Conservation (phyloP, 2,888 invertebrate genomes). For the Coenonympha glycerion region DNA sequence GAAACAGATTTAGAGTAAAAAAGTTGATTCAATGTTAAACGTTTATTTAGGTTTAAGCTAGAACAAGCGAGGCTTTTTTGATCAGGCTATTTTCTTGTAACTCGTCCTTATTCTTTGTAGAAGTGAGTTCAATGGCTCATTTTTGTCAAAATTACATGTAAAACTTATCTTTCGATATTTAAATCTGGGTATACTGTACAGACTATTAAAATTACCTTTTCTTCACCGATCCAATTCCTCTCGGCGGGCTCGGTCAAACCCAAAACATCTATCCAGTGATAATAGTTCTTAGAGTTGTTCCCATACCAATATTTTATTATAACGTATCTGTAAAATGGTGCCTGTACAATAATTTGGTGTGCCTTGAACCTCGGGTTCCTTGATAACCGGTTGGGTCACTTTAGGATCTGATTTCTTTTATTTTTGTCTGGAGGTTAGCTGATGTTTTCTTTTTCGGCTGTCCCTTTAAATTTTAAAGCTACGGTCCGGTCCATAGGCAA, state of each 20-base stretch:
- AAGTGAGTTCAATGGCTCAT: too few species aligned
- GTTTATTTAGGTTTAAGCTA: too few species aligned
- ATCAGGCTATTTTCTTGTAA: too few species aligned
- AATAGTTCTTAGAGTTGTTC: slow-evolving; percentile 82
- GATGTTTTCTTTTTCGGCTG: too few species aligned
- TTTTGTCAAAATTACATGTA: too few species aligned
- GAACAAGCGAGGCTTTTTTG: too few species aligned
- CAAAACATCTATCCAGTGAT: slow-evolving; percentile 81
- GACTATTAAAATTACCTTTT: slow-evolving; percentile 58
- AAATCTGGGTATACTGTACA: too few species aligned
- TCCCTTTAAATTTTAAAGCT: too few species aligned
- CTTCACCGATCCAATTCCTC: slow-evolving; percentile 82
- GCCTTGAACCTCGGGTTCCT: neutral
- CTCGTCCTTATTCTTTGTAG: too few species aligned
- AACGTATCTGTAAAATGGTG: slow-evolving; percentile 75
- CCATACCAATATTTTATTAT: slow-evolving; percentile 87
- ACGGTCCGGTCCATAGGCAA: too few species aligned
- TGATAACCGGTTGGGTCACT: neutral
- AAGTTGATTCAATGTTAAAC: too few species aligned
- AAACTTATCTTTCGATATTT: too few species aligned
- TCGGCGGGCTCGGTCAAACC: slow-evolving; percentile 82
- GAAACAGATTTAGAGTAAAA: slow-evolving; percentile 5
- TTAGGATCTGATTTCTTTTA: neutral
- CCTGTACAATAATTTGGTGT: neutral
- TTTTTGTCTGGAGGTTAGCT: neutral